Evolutionary conservation across 30 jellyfish, hydroid and myxozoan species (phyloP).

Genomic region (Chrysaora quinquecirrha): DNA sequence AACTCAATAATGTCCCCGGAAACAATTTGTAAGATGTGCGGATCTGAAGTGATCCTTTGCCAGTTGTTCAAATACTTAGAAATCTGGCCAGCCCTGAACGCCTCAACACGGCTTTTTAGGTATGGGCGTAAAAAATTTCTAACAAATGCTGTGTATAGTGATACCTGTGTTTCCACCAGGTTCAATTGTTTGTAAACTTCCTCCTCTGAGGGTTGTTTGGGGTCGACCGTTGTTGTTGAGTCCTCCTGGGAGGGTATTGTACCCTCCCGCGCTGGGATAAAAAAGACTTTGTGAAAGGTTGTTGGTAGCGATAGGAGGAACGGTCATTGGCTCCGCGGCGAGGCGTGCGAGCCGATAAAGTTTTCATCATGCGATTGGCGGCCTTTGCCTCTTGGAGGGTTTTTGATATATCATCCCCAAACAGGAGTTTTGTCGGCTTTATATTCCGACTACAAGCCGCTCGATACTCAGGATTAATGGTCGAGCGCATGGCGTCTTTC

Average conservation of each 20-base stretch:
- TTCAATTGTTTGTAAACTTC: background rate
- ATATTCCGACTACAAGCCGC: conserved; percentile 18
- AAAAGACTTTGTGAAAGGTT: conserved; percentile 4
- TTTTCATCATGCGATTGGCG: background rate
- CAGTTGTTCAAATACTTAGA: background rate
- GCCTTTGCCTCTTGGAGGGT: conserved; percentile 18
- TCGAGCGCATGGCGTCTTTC: conserved; percentile 23
- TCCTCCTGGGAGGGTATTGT: conserved; percentile 27
- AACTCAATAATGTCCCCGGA: conserved; percentile 18
- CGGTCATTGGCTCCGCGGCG: too few relatives aligned
- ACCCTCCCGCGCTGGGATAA: conserved; percentile 57
- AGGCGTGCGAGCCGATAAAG: background rate
- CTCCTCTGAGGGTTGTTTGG: background rate
- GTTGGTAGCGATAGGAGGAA: background rate
- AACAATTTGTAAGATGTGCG: conserved; percentile 7
- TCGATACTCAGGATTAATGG: conserved; percentile 7
- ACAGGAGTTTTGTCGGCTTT: conserved; percentile 9
- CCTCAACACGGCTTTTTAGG: background rate
- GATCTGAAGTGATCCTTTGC: conserved; percentile 10
- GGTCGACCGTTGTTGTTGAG: too few relatives aligned
- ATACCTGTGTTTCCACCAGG: background rate
- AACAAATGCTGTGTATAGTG: background rate
- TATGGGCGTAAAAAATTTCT: background rate
- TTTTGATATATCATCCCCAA: conserved; percentile 39
- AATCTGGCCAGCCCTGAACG: conserved; percentile 29